These are phyloP conservation scores for Dasyurus viverrinus DNA, from an alignment of 2,113 vertebrate genomes.

Conservation along the genomic window DNA sequence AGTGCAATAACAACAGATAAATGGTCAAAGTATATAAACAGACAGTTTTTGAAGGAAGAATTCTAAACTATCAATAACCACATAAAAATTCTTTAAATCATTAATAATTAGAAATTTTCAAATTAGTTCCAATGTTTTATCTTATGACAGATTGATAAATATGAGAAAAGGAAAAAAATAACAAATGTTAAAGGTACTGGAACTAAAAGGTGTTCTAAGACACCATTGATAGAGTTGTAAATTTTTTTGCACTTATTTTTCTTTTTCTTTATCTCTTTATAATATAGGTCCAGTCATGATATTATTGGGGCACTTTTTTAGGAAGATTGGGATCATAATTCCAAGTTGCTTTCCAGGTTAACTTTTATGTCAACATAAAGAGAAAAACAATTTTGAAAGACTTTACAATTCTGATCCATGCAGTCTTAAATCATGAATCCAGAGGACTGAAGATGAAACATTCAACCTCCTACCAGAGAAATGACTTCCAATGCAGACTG, in stretches of 20 bases:
- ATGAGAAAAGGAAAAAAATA: not conserved
- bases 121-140: not conserved
- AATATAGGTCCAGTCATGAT: not conserved
- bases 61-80: not conserved
- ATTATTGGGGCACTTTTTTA: not conserved
- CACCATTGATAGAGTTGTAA: not conserved
- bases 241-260: not conserved
- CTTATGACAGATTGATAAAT: not conserved
- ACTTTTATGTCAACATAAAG: not conserved
- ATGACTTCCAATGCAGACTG: not conserved
- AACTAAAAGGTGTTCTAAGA: not conserved
- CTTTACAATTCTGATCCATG: not conserved
- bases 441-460: not conserved
- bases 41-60: not conserved
- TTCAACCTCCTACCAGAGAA: not conserved
- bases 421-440: not conserved
- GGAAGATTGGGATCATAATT: not conserved
- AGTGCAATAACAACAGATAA: not conserved
- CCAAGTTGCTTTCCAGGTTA: not conserved
- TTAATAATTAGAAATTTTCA: not conserved
- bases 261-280: not conserved
- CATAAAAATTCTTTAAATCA: not conserved
- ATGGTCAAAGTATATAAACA: not conserved
- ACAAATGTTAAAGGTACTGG: not conserved
- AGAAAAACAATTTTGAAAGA: not conserved